Conservation (phyloP, 2,113 vertebrate species). For the Peromyscus polionotus region DNA sequence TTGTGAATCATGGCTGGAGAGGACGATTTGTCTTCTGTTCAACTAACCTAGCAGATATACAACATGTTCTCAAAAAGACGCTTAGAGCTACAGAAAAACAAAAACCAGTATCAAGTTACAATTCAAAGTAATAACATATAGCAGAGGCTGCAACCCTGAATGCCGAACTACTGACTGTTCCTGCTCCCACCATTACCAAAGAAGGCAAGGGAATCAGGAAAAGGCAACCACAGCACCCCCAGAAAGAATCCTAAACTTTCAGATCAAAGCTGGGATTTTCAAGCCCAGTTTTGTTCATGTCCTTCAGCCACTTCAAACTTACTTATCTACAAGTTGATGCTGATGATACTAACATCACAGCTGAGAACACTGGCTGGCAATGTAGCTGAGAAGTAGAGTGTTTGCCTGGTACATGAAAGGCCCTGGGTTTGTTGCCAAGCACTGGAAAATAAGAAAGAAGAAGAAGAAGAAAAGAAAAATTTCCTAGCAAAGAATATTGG, state of each 20-base stretch:
- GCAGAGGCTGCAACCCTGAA: background rate
- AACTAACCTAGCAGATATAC: background rate
- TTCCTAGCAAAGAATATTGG: background rate
- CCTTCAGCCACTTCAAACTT: background rate
- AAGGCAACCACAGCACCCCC: background rate
- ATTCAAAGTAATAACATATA: conserved; percentile 7
- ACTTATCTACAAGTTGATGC: background rate
- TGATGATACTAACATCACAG: background rate
- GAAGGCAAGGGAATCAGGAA: background rate
- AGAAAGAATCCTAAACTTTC: background rate
- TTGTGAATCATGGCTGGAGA: background rate
- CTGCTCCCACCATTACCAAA: background rate
- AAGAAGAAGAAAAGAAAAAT: background rate
- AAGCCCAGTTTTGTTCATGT: background rate
- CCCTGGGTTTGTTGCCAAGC: background rate
- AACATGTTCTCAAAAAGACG: background rate
- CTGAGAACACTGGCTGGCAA: background rate
- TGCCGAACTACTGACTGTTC: background rate
- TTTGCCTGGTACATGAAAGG: background rate
- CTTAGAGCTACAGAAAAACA: background rate
- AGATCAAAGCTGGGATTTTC: background rate
- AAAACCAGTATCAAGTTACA: background rate
- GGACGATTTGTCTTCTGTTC: background rate
- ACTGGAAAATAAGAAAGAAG: background rate
- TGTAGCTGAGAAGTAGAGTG: background rate